These are phyloP conservation scores for Tethya wilhelma DNA, from an alignment of 37 sponge, comb jelly and placozoan genomes.

Conservation along the genomic window DNA sequence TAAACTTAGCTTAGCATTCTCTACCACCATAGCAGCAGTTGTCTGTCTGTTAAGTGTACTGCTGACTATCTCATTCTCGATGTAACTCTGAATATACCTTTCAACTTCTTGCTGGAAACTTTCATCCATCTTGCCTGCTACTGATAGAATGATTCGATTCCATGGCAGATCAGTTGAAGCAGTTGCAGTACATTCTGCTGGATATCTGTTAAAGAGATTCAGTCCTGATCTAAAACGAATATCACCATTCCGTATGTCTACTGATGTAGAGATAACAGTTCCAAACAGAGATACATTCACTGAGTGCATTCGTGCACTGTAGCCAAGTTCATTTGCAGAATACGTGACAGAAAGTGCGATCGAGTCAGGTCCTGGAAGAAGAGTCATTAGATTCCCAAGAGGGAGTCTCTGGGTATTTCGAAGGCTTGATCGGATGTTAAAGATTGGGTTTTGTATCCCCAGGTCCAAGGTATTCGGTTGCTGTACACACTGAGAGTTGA, in stretches of 20 bases:
- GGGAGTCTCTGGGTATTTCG: neutral
- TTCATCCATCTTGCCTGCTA: conserved; percentile 6
- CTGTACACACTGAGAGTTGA: neutral
- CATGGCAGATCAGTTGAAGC: neutral
- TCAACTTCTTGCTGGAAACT: neutral
- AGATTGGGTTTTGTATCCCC: neutral
- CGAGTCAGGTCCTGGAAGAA: conserved; percentile 1
- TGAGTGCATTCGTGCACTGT: neutral
- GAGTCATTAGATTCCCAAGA: neutral
- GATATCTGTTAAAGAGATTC: neutral
- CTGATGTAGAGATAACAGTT: neutral
- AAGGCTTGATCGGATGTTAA: neutral
- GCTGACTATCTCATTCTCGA: neutral
- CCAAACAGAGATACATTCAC: conserved; percentile 18
- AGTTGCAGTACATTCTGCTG: neutral
- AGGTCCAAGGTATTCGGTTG: neutral
- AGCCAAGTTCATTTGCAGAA: neutral
- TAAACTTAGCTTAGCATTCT: neutral
- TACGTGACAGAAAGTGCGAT: conserved; percentile 2
- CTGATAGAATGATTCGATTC: neutral
- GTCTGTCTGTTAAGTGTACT: neutral
- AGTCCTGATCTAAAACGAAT: neutral
- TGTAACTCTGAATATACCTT: neutral
- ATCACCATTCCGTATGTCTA: neutral
- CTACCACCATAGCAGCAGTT: neutral